Percentiles rank a stretch among this genome's conserved stretches.
These are phyloP conservation scores for Microcebus jonahi DNA, from an alignment of 2,113 vertebrate species.

Conservation along the genomic window DNA sequence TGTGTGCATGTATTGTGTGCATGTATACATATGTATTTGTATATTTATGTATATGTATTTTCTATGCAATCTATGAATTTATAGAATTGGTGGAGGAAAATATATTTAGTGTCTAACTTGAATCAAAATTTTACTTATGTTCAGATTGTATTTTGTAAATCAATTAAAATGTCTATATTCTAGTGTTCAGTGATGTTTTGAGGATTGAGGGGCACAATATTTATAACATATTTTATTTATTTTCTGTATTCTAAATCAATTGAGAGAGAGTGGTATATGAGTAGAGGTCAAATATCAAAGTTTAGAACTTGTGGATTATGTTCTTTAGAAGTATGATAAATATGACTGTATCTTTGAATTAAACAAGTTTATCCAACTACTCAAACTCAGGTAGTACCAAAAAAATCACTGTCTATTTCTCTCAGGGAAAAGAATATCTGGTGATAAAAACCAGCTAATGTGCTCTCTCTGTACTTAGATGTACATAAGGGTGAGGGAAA, in stretches of 20 bases:
- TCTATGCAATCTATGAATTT: neutral
- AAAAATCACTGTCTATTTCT: neutral
- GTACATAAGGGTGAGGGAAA: neutral
- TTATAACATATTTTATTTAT: neutral
- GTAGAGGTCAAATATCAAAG: neutral
- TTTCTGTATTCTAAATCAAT: neutral
- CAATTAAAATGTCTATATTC: neutral
- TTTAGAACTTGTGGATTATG: neutral
- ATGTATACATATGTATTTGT: neutral
- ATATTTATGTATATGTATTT: neutral
- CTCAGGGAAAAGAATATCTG: neutral
- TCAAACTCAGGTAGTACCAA: neutral
- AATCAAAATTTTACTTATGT: neutral
- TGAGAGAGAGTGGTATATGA: neutral
- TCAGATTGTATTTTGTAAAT: neutral
- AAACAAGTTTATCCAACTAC: neutral
- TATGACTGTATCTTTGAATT: neutral
- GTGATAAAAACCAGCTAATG: neutral
- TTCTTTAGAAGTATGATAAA: neutral
- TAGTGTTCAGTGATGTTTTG: neutral
- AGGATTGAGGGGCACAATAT: neutral
- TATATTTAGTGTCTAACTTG: neutral
- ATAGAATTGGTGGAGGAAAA: too few relatives aligned
- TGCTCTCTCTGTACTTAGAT: neutral
- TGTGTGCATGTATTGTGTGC: neutral